These are phyloP conservation scores for Hypanus sabinus DNA, from an alignment of 2,113 vertebrate species.

Conservation along the genomic window DNA sequence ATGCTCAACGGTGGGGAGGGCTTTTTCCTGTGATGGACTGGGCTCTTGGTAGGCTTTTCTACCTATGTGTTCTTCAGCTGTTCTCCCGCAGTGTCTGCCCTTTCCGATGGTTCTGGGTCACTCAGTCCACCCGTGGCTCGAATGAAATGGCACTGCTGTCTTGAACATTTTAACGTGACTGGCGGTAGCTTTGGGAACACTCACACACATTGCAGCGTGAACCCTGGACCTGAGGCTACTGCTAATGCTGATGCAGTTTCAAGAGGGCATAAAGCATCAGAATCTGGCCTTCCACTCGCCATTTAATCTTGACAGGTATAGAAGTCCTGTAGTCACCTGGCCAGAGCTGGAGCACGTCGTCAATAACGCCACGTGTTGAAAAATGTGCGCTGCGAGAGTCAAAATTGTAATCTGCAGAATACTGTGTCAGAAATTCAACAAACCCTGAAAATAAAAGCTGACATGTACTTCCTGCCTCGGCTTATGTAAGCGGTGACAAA, in stretches of 20 bases:
- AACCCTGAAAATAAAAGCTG: background rate
- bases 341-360: background rate
- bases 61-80: background rate
- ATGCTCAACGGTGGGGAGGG: too few relatives aligned
- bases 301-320: background rate
- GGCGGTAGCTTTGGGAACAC: background rate
- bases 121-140: background rate
- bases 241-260: too few relatives aligned
- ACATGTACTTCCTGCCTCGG: background rate
- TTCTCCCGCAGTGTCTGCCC: background rate
- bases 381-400: background rate
- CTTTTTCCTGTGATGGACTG: too few relatives aligned
- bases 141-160: background rate
- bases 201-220: background rate
- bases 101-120: background rate
- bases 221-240: background rate
- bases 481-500: conserved; percentile 20
- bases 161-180: background rate
- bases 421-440: conserved; percentile 1
- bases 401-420: background rate
- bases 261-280: background rate
- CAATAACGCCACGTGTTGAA: background rate
- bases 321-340: background rate
- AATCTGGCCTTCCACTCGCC: background rate
- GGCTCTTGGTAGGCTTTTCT: background rate